Conservation (phyloP, 2,113 vertebrate species). For the Hyperopisus bebe region DNA sequence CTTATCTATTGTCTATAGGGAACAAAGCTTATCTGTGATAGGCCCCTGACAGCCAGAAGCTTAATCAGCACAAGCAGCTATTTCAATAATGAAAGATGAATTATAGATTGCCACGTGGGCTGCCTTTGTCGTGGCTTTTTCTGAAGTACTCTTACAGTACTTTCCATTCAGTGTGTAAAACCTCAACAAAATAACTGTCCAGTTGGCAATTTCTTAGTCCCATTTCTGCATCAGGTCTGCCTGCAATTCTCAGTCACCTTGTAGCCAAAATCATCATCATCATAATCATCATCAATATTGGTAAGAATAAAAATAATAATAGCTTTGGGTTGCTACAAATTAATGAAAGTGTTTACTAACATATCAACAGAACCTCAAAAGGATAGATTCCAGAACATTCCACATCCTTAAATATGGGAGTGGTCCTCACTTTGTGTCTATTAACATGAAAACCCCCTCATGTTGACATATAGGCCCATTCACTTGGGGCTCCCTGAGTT, state of each 20-base stretch:
- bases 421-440: neutral
- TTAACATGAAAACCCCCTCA: neutral
- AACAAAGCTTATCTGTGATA: neutral
- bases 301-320: neutral
- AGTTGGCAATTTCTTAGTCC: neutral
- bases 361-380: neutral
- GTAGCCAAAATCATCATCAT: neutral
- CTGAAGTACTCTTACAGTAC: neutral
- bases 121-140: neutral
- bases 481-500: neutral
- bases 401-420: neutral
- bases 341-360: neutral
- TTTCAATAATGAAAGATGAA: neutral
- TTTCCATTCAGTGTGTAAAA: neutral
- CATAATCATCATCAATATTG: neutral
- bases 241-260: neutral
- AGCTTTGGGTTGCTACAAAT: neutral
- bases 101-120: neutral
- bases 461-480: neutral
- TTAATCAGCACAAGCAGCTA: neutral
- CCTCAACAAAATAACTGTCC: neutral
- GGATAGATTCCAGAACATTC: neutral
- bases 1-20: neutral
- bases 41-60: neutral
- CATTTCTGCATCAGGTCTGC: neutral